Evolutionary conservation across 2,888 invertebrate genomes (phyloP).

Genomic region (Rhagonycha fulva): DNA sequence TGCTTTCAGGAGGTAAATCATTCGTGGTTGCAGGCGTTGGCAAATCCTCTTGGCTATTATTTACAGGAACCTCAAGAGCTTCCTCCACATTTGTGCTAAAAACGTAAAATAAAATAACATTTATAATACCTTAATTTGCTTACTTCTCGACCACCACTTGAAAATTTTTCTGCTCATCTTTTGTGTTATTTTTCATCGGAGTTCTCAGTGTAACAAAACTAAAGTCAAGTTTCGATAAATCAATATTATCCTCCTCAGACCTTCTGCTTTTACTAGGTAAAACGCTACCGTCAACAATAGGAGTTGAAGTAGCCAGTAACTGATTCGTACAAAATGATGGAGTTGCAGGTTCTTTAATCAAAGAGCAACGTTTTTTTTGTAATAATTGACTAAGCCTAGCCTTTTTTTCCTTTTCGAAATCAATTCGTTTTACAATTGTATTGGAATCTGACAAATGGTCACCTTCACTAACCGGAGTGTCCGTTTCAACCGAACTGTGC

Average conservation of each 20-base stretch:
- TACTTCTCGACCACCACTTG: background rate
- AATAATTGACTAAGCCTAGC: background rate
- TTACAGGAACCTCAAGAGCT: background rate
- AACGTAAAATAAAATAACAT: background rate
- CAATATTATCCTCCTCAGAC: background rate
- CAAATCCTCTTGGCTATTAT: background rate
- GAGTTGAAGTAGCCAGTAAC: background rate
- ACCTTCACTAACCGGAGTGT: background rate
- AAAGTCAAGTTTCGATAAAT: background rate
- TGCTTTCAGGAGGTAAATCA: background rate
- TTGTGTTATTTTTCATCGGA: background rate
- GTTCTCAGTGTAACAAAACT: slow-evolving; percentile 1
- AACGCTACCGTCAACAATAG: background rate
- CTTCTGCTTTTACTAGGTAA: background rate
- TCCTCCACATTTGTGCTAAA: background rate
- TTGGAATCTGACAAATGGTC: background rate
- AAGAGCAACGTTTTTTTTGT: background rate
- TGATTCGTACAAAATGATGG: background rate
- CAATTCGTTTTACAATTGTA: background rate
- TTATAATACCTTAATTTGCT: background rate
- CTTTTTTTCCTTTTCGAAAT: background rate
- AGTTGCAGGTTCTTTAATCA: background rate
- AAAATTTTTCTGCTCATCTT: background rate
- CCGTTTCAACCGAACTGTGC: background rate
- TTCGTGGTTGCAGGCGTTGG: background rate